These are phyloP conservation scores for Slavum lentiscoides DNA, from an alignment of 2,888 invertebrate species.

Conservation along the genomic window DNA sequence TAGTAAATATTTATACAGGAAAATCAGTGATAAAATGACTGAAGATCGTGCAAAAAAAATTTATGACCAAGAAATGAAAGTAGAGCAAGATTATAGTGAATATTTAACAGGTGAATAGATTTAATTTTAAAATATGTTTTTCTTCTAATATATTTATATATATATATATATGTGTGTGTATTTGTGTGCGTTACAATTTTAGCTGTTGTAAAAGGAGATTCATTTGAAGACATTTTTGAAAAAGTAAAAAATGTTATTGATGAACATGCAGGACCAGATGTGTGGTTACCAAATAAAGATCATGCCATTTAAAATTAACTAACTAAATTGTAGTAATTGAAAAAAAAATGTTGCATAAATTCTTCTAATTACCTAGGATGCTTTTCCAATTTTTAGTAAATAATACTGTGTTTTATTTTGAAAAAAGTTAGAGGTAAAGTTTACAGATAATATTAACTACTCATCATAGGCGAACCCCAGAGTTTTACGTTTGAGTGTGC, in stretches of 20 bases:
- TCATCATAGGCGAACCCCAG: too few relatives aligned
- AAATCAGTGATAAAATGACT: conserved; percentile 97
- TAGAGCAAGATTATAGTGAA: conserved; percentile 98
- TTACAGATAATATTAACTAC: not conserved
- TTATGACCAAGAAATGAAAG: conserved; percentile 91
- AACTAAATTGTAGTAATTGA: not conserved
- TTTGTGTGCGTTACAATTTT: not conserved
- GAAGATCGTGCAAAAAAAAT: conserved; percentile 98
- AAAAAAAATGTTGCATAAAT: conserved; percentile 7
- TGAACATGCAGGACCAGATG: conserved; percentile 91
- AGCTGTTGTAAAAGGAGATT: conserved; percentile 96
- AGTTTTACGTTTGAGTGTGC: too few relatives aligned
- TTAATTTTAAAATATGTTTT: not conserved
- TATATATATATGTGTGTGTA: not conserved
- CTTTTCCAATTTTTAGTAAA: not conserved
- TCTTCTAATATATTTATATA: not conserved
- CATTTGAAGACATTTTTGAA: conserved; percentile 94
- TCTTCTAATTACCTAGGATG: conserved; percentile 8
- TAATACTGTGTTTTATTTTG: not conserved
- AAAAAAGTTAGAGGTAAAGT: conserved; percentile 11
- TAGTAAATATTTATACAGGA: conserved; percentile 59
- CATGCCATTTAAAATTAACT: conserved; percentile 58
- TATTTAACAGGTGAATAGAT: conserved; percentile 72
- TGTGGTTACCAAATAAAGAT: conserved; percentile 97
- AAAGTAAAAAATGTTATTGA: conserved; percentile 93